phyloP scores from a whole-genome alignment of 2,888 invertebrate species.

The Acleris laterana region DNA sequence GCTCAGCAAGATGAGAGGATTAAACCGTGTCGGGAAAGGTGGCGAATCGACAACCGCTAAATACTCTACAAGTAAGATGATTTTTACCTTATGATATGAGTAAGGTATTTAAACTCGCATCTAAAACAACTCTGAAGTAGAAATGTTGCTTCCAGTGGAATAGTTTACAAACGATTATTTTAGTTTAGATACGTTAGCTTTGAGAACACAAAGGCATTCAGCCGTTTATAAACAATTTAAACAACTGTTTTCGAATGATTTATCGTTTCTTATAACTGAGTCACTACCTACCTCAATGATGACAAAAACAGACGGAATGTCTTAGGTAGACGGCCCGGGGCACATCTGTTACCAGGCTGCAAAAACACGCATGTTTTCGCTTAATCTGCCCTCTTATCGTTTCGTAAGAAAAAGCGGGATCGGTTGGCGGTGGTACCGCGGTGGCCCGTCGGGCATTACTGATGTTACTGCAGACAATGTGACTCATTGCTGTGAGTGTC shows the following conservation, averaged over 20 bases:
- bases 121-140: too few species aligned
- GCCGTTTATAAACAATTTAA: neutral
- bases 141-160: too few species aligned
- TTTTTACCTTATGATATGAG: slow-evolving; percentile 20
- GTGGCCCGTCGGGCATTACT: slow-evolving; percentile 23
- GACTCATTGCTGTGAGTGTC: slow-evolving; percentile 10
- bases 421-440: slow-evolving; percentile 32
- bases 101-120: too few species aligned
- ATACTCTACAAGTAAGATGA: slow-evolving; percentile 58
- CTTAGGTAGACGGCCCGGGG: slow-evolving; percentile 23
- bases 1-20: slow-evolving; percentile 29
- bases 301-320: slow-evolving; percentile 26
- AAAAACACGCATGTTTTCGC: slow-evolving; percentile 40
- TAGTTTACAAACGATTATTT: slow-evolving; percentile 5
- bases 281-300: slow-evolving; percentile 29
- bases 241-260: slow-evolving; percentile 1
- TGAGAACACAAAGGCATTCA: neutral
- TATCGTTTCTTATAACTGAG: slow-evolving; percentile 10
- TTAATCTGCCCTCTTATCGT: slow-evolving; percentile 38
- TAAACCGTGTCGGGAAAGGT: slow-evolving; percentile 45
- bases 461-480: slow-evolving; percentile 19
- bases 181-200: neutral
- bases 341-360: slow-evolving; percentile 38
- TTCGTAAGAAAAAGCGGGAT: slow-evolving; percentile 42
- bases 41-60: slow-evolving; percentile 41